Percentiles rank a stretch among this genome's conserved stretches.
These are phyloP conservation scores for Arrhopalites spinosus DNA, from an alignment of 2,888 invertebrate species.

Conservation along the genomic window DNA sequence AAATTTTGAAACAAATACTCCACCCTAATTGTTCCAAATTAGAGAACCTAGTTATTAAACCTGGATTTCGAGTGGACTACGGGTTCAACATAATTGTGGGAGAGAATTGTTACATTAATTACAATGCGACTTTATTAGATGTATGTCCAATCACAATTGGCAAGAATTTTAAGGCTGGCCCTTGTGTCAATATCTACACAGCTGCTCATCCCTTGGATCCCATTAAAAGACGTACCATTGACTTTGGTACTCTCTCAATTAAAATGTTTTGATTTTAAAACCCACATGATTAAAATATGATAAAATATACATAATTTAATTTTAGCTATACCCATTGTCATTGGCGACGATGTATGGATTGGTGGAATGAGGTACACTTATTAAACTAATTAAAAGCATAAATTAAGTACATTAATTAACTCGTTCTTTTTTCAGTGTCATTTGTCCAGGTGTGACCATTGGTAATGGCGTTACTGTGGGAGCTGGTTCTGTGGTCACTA, in stretches of 20 bases:
- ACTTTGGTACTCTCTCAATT: constrained; percentile 36
- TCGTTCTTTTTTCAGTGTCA: no score
- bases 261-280: no score
- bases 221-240: constrained; percentile 38
- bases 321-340: constrained; percentile 37
- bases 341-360: constrained; percentile 50
- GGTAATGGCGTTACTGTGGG: constrained; percentile 52
- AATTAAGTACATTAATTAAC: no score
- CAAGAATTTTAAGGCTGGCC: constrained; percentile 45
- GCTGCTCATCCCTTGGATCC: constrained; percentile 50
- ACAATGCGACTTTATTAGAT: constrained; percentile 44
- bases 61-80: constrained; percentile 39
- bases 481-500: constrained; percentile 48
- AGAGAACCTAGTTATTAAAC: constrained; percentile 26
- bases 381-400: no score
- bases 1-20: constrained; percentile 20
- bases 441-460: constrained; percentile 52
- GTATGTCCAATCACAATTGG: constrained; percentile 32
- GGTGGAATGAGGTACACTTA: constrained; percentile 48
- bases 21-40: constrained; percentile 27
- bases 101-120: constrained; percentile 45
- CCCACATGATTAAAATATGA: no score
- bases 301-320: no score
- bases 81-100: constrained; percentile 48
- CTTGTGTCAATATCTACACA: constrained; percentile 52